Percentiles rank a stretch among this genome's conserved stretches.
Conservation (phyloP, 2,888 invertebrate species). For the Catocala fraxini region DNA sequence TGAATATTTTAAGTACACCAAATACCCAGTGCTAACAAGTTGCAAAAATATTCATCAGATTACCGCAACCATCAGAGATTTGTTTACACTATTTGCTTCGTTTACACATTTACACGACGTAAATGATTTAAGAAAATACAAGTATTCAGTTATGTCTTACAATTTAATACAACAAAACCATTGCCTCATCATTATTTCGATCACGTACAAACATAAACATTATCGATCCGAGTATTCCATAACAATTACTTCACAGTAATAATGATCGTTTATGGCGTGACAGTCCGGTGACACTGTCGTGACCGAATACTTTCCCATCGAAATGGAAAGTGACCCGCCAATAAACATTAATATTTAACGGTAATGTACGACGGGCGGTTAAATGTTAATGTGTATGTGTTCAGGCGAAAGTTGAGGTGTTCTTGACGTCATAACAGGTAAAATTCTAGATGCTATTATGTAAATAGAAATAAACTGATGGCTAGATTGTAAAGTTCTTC, state of each 20-base stretch:
- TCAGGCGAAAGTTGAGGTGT: neutral
- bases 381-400: too few relatives aligned
- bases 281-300: constrained; percentile 14
- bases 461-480: too few relatives aligned
- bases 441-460: neutral
- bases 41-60: too few relatives aligned
- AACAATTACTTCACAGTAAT: constrained; percentile 32
- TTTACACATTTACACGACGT: too few relatives aligned
- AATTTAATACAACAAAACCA: neutral
- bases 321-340: constrained; percentile 43
- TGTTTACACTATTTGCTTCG: too few relatives aligned
- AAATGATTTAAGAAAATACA: too few relatives aligned
- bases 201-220: constrained; percentile 12
- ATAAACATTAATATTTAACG: constrained; percentile 31
- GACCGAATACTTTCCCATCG: constrained; percentile 37
- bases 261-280: constrained; percentile 20
- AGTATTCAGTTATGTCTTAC: neutral
- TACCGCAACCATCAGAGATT: too few relatives aligned
- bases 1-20: too few relatives aligned
- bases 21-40: too few relatives aligned
- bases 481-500: too few relatives aligned
- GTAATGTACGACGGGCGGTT: constrained; percentile 23
- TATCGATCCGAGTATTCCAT: constrained; percentile 13
- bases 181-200: constrained; percentile 16
- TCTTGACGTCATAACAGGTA: constrained; percentile 3